phyloP scores from a whole-genome alignment of 2,888 invertebrate genomes.

The Palloptera scutellata region DNA sequence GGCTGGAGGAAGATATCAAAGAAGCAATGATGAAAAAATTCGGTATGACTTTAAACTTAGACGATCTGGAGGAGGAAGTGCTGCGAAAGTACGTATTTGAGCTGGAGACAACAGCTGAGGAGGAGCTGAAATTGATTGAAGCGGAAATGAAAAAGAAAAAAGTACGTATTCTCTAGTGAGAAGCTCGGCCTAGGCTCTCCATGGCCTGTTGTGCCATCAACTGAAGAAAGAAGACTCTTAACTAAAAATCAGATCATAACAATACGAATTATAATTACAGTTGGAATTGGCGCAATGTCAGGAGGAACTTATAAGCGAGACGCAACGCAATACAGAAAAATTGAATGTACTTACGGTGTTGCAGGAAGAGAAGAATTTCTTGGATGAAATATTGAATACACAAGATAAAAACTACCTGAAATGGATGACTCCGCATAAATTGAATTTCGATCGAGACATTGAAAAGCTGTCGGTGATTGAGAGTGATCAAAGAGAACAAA shows the following conservation, averaged over 20 bases:
- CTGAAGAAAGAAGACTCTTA: no score
- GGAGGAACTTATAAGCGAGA: conserved; percentile 62
- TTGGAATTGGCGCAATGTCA: conserved; percentile 51
- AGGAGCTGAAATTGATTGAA: conserved; percentile 64
- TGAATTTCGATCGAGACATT: conserved; percentile 53
- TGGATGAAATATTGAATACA: conserved; percentile 62
- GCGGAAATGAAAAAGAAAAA: conserved; percentile 63
- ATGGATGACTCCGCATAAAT: conserved; percentile 47
- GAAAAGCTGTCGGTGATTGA: conserved; percentile 55
- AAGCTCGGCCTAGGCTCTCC: no score
- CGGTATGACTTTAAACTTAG: conserved; percentile 67
- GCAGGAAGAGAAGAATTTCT: conserved; percentile 66
- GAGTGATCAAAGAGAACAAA: conserved; percentile 66
- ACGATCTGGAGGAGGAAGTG: conserved; percentile 68
- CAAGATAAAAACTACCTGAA: conserved; percentile 59
- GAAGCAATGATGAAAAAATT: conserved; percentile 69
- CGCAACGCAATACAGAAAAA: conserved; percentile 68
- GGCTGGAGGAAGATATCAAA: conserved; percentile 67
- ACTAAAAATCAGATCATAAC: not conserved
- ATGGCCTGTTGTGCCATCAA: no score
- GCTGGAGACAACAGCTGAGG: conserved; percentile 65
- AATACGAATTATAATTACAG: conserved; percentile 19
- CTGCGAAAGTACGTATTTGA: conserved; percentile 68
- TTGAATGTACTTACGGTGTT: conserved; percentile 68
- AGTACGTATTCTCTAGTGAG: conserved; percentile 45